Conservation (phyloP, 2,797 vertebrate genomes). For the Paedocypris micromegethes region DNA sequence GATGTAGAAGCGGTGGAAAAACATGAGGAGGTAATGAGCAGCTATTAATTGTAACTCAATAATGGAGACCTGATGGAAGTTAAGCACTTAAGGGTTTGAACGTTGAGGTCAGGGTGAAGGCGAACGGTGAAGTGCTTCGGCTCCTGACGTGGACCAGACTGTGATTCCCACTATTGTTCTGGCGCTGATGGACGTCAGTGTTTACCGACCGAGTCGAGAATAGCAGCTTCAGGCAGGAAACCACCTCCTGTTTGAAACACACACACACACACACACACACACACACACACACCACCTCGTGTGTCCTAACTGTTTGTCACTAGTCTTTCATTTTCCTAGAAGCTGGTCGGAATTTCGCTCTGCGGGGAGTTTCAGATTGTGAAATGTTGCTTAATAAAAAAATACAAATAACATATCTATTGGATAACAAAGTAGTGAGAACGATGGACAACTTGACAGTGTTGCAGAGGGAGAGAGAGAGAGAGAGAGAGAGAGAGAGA, state of each 20-base stretch:
- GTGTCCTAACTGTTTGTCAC: not conserved
- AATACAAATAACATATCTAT: too few species aligned
- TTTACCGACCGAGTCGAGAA: slow-evolving; percentile 42
- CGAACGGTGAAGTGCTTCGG: not conserved
- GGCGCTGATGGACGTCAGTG: slow-evolving; percentile 12
- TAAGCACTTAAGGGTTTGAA: not conserved
- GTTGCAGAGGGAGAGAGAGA: too few species aligned
- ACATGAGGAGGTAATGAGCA: not conserved
- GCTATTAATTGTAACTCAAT: not conserved
- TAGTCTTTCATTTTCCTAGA: not conserved
- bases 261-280: too few species aligned
- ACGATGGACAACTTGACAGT: too few species aligned
- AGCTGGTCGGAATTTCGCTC: too few species aligned
- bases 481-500: too few species aligned
- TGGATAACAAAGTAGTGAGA: too few species aligned
- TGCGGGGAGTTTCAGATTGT: too few species aligned
- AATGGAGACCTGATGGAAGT: not conserved
- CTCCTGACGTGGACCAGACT: not conserved
- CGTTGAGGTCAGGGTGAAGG: slow-evolving; percentile 1
- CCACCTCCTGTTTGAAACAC: not conserved
- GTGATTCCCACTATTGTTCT: slow-evolving; percentile 52
- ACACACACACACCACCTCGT: too few species aligned
- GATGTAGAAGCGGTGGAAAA: not conserved
- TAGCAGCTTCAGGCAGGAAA: slow-evolving; percentile 42
- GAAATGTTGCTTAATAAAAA: too few species aligned